Evolutionary conservation across 2,797 vertebrate genomes (phyloP).

Genomic region (Falco biarmicus): DNA sequence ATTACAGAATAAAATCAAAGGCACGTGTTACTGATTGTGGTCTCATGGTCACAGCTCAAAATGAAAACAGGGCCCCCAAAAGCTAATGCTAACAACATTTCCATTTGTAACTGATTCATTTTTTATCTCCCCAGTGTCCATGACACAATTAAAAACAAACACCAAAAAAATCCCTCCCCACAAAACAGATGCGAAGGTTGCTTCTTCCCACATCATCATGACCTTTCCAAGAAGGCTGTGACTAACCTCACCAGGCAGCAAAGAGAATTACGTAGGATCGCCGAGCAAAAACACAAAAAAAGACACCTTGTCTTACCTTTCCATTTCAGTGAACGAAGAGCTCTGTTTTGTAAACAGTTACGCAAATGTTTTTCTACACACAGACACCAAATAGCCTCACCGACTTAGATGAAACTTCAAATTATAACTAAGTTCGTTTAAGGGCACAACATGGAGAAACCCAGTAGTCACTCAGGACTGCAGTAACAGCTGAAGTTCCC

Average conservation of each 20-base stretch:
- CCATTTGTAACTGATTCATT: neutral
- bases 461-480: neutral
- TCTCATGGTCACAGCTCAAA: neutral
- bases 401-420: neutral
- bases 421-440: neutral
- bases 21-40: neutral
- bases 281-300: fast-evolving
- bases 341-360: neutral
- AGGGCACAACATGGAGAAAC: fast-evolving
- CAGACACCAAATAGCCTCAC: neutral
- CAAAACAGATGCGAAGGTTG: neutral
- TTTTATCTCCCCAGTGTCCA: neutral
- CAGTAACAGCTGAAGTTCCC: neutral
- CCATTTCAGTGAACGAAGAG: neutral
- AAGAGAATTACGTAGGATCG: neutral
- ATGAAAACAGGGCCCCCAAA: neutral
- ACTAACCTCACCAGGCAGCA: neutral
- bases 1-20: neutral
- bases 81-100: neutral
- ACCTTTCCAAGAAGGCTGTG: neutral
- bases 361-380: neutral
- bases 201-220: neutral
- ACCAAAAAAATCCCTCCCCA: neutral
- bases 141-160: neutral
- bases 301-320: neutral